Evolutionary conservation across 2,888 invertebrate genomes (phyloP), one percentile per base, ranked within the genome.

Genomic region (Ischnus inquisitorius): DNA sequence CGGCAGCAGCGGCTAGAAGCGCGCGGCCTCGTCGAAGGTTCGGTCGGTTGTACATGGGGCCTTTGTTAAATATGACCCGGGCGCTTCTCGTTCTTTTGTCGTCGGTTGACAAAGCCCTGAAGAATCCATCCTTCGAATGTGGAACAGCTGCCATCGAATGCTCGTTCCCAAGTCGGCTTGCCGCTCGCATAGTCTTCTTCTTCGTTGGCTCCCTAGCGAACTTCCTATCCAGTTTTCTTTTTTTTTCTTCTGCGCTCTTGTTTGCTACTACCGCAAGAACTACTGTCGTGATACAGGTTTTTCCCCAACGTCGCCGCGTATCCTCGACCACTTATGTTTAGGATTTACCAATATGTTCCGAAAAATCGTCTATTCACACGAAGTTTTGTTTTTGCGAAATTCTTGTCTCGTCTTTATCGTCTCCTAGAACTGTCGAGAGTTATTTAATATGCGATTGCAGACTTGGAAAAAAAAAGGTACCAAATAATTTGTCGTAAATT

Each of bases 111-210:
- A 92, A 92, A 92, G 92, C 90, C 90, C 89, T 89, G 90, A 92
- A 91, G 92, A 92, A 93, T 92, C 92, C 92, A 93, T 93, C 92
- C 92, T 93, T 93, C 92, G 92, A 93, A 93, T 92, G 91, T 93
- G 92, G 93, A 93, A 91, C 93, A 93, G 93, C 93, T 93, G 93
- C 92, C 92, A 90, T 92, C 93, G 92, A 92, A 92, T 91, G 86
- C 90, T 88, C 87, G 87, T 89, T 89, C 89, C 90, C 91, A 88
- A 88, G 88, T 83, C 62, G 46, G 60, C 60, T 57, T 62, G 19
- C 14, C 71, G 19, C 46, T n/a, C 22, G 39, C n/a, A n/a, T 10
- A 10, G 14, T 19, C 14, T 60, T 60, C 19, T 65, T 57, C 60
- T 51, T 81, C 72, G 57, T 84, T 79, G 83, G 76, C 77, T 74